phyloP scores from a whole-genome alignment of 2,797 vertebrate genomes.

The Arrhamphus sclerolepis region DNA sequence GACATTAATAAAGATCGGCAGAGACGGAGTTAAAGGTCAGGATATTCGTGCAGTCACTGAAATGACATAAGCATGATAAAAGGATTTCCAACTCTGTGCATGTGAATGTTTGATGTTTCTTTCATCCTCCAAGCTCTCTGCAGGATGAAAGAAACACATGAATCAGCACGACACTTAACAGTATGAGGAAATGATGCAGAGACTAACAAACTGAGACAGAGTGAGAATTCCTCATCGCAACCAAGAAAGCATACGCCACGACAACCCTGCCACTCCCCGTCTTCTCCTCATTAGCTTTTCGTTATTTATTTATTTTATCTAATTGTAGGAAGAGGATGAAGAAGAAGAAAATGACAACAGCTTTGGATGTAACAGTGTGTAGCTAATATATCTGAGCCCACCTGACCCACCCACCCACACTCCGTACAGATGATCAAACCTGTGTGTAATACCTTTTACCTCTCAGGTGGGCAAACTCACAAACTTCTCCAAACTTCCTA shows the following conservation, averaged over 20 bases:
- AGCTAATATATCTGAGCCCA: background rate
- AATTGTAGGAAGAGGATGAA: no score
- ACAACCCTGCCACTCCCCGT: constrained; percentile 22
- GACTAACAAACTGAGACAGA: constrained; percentile 13
- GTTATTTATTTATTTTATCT: background rate
- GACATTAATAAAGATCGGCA: constrained; percentile 13
- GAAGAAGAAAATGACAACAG: background rate
- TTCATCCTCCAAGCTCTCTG: constrained; percentile 2
- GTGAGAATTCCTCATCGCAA: constrained; percentile 25
- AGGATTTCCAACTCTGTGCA: constrained; percentile 1
- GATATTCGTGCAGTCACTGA: background rate
- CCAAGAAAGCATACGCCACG: constrained; percentile 32
- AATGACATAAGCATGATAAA: background rate
- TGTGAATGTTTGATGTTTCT: constrained; percentile 1
- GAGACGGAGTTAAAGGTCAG: background rate
- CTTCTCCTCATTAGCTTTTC: constrained; percentile 11
- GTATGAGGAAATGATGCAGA: constrained; percentile 3
- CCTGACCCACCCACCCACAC: background rate
- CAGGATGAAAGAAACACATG: constrained; percentile 39
- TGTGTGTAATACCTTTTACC: background rate
- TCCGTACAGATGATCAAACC: constrained; percentile 1
- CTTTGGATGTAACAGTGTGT: constrained; percentile 1
- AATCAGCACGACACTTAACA: constrained; percentile 44
- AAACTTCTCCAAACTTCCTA: no score
- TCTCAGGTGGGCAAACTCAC: background rate